These are phyloP conservation scores for Anseranas semipalmata DNA, from an alignment of 2,113 vertebrate species.

Conservation along the genomic window DNA sequence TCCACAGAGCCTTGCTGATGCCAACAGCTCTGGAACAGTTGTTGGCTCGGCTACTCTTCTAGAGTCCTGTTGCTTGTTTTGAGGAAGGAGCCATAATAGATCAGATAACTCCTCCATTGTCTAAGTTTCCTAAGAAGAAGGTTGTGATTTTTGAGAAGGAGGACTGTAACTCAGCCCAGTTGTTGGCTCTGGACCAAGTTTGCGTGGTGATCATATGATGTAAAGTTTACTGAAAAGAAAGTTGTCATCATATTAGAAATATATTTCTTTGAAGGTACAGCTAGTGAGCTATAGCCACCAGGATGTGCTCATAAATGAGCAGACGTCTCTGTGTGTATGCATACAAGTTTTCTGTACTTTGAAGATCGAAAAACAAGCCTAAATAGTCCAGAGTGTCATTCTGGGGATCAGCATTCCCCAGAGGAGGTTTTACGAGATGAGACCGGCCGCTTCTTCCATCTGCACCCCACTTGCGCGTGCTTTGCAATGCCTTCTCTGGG, in stretches of 20 bases:
- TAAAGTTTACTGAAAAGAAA: neutral
- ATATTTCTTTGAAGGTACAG: neutral
- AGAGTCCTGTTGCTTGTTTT: neutral
- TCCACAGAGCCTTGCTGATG: neutral
- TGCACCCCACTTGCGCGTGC: neutral
- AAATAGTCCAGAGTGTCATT: neutral
- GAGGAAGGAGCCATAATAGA: neutral
- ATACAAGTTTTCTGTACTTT: neutral
- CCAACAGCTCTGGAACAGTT: neutral
- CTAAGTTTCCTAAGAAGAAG: neutral
- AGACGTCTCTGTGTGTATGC: neutral
- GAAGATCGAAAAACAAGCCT: neutral
- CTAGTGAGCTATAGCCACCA: neutral
- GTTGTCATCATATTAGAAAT: neutral
- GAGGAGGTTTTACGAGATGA: neutral
- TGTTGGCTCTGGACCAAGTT: neutral
- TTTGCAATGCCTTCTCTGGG: neutral
- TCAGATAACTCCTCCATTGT: fast-evolving
- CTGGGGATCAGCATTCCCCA: neutral
- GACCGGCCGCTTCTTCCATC: neutral
- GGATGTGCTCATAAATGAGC: neutral
- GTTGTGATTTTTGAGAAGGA: neutral
- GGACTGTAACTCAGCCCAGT: neutral
- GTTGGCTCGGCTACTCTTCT: neutral
- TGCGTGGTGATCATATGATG: neutral